phyloP scores from a whole-genome alignment of 2,113 vertebrate genomes.

The Actenoides hombroni region DNA sequence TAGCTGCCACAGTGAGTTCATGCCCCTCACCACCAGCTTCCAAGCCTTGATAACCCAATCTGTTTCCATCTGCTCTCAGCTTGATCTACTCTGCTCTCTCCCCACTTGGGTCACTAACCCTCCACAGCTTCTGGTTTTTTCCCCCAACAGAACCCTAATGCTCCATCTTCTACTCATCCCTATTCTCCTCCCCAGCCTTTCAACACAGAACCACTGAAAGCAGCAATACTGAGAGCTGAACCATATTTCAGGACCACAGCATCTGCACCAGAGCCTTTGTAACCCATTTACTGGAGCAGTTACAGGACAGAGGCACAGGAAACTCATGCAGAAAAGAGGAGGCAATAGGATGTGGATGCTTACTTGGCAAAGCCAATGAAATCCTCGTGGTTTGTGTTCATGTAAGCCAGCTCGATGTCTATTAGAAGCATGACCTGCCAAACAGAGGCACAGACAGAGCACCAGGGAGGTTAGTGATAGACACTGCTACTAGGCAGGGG shows the following conservation, averaged over 20 bases:
- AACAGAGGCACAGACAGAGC: background rate
- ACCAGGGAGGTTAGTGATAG: background rate
- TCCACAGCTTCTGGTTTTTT: background rate
- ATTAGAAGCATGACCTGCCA: constrained; percentile 94
- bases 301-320: background rate
- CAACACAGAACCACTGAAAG: background rate
- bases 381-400: constrained; percentile 99
- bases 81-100: background rate
- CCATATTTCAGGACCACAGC: background rate
- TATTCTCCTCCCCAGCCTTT: background rate
- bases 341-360: constrained; percentile 39
- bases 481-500: background rate
- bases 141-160: background rate
- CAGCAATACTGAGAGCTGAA: background rate
- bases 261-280: background rate
- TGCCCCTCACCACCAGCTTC: background rate
- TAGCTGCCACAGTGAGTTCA: background rate
- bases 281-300: background rate
- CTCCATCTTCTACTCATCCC: background rate
- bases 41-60: background rate
- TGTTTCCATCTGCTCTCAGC: background rate
- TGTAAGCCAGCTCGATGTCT: constrained; percentile 96
- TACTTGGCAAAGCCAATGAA: constrained; percentile 99
- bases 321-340: background rate
- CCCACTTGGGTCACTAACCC: background rate